phyloP scores from a whole-genome alignment of 2,888 invertebrate genomes.

The Allygus modestus region DNA sequence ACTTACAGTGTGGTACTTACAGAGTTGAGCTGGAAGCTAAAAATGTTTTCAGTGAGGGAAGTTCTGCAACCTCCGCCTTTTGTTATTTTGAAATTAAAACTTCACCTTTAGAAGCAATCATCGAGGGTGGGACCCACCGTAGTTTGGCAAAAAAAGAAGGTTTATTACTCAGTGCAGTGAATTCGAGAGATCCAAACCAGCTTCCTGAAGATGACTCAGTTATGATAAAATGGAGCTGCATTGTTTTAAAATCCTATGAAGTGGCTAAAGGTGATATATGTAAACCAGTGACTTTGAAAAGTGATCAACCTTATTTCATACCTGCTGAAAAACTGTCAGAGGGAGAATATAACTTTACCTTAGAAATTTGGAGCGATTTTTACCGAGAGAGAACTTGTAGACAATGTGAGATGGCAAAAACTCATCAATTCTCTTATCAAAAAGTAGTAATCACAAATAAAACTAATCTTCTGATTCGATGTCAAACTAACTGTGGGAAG shows the following conservation, averaged over 20 bases:
- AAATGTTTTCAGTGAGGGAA: neutral
- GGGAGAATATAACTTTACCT: conserved; percentile 9
- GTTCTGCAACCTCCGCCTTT: neutral
- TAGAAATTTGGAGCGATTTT: neutral
- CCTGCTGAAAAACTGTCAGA: neutral
- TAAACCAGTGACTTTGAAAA: neutral
- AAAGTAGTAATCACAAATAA: neutral
- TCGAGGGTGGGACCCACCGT: neutral
- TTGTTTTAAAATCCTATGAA: neutral
- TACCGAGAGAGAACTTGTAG: neutral
- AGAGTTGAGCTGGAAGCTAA: neutral
- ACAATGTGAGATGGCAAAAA: neutral
- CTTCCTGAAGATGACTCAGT: neutral
- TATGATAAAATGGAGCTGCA: conserved; percentile 14
- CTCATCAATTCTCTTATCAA: neutral
- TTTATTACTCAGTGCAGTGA: neutral
- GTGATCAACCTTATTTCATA: neutral
- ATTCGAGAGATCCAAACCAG: neutral
- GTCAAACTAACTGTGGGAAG: neutral
- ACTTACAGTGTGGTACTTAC: neutral
- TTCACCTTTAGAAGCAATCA: neutral
- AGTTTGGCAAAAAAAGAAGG: neutral
- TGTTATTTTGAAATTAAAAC: neutral
- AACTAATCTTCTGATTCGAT: neutral
- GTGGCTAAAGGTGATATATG: neutral